Conservation (phyloP, 2,797 vertebrate genomes). For the Coregonus ussuriensis region DNA sequence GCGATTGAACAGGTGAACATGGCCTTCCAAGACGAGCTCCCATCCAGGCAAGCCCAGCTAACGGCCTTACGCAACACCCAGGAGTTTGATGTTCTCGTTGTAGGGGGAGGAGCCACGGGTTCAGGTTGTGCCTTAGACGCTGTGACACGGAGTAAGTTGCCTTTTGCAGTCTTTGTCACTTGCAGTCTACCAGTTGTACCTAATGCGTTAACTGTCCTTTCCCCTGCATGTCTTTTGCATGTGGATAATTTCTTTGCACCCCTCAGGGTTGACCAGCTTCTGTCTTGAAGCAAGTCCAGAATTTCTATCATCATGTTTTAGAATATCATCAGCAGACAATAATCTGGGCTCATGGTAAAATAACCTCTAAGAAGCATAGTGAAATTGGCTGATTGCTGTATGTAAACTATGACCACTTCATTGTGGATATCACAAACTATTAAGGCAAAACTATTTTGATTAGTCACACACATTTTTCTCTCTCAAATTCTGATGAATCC, state of each 20-base stretch:
- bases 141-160: constrained; percentile 86
- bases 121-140: constrained; percentile 93
- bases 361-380: not conserved
- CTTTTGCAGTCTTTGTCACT: constrained; percentile 59
- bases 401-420: not conserved
- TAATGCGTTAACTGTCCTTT: not conserved
- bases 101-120: constrained; percentile 94
- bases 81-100: constrained; percentile 89
- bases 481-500: constrained; percentile 31
- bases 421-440: not conserved
- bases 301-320: not conserved
- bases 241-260: not conserved
- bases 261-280: too few species aligned
- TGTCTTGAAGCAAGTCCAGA: not conserved
- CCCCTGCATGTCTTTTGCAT: not conserved
- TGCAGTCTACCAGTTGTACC: not conserved
- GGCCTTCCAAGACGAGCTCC: constrained; percentile 41
- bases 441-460: not conserved
- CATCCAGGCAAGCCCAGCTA: constrained; percentile 72
- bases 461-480: not conserved
- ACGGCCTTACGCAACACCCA: constrained; percentile 63
- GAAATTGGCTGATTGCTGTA: not conserved
- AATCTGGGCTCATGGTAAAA: not conserved
- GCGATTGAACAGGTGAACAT: constrained; percentile 44
- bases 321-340: not conserved